A percentile compares a stretch with the other conserved stretches of the same genome.
Conservation (phyloP, 2,113 vertebrate species). For the Quiscalus mexicanus region DNA sequence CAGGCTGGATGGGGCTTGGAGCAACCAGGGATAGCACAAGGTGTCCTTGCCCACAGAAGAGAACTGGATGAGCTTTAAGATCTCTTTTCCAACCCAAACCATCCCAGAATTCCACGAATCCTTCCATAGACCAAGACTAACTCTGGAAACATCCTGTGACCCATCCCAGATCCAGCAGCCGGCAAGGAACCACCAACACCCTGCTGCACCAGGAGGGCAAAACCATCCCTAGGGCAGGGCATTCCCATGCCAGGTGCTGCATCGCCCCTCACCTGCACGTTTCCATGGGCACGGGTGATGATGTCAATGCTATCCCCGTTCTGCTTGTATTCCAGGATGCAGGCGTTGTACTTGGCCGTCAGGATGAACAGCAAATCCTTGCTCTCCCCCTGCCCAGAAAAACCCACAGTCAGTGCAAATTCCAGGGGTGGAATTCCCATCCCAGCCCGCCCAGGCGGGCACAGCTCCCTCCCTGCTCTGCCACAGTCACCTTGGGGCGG, state of each 20-base stretch:
- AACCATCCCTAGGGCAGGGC: no score
- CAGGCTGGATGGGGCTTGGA: neutral
- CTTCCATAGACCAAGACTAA: neutral
- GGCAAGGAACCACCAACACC: accelerated
- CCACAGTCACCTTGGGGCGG: conserved; percentile 86
- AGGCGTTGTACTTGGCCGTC: conserved; percentile 98
- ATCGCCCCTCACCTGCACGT: conserved; percentile 86
- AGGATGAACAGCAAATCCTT: conserved; percentile 97
- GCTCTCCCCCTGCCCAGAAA: conserved; percentile 85
- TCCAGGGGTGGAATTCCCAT: neutral
- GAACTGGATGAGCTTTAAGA: neutral
- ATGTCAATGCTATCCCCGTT: conserved; percentile 96
- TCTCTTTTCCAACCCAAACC: neutral
- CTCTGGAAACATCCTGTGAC: neutral
- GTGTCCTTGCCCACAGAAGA: neutral
- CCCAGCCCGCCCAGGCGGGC: accelerated
- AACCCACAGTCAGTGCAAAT: accelerated
- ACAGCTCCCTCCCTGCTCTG: neutral
- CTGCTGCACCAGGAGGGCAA: neutral
- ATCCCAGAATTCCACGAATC: neutral
- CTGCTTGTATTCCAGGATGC: conserved; percentile 98
- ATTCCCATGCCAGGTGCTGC: accelerated
- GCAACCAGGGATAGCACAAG: neutral
- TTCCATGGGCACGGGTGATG: conserved; percentile 94
- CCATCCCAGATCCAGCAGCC: accelerated